Conservation (phyloP, 1,140 invertebrate species). For the Eciton burchellii region DNA sequence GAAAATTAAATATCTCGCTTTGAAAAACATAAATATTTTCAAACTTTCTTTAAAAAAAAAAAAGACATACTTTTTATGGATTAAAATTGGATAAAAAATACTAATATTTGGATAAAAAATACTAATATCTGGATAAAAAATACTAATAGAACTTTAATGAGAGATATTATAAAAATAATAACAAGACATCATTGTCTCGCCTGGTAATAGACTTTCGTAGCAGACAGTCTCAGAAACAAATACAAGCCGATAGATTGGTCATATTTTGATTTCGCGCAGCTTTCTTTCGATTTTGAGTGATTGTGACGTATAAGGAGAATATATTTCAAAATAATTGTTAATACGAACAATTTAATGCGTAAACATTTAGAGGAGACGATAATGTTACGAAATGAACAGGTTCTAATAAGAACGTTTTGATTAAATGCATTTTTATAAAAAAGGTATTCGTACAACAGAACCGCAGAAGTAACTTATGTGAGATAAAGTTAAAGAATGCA, state of each 20-base stretch:
- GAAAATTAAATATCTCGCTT: background rate
- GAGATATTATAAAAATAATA: conserved; percentile 14
- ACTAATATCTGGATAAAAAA: too few relatives aligned
- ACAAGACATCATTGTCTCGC: background rate
- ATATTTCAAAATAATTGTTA: background rate
- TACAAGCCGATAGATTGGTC: background rate
- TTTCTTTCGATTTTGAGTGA: background rate
- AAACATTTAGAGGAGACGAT: background rate
- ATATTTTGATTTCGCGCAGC: background rate
- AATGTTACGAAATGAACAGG: background rate
- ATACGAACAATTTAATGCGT: background rate
- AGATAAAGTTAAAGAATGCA: background rate
- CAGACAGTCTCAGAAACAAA: conserved; percentile 18
- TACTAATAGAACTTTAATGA: background rate
- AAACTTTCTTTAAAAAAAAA: background rate
- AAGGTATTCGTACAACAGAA: background rate
- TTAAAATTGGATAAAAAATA: too few relatives aligned
- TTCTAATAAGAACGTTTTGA: background rate
- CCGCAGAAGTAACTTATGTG: background rate
- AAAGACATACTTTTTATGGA: too few relatives aligned
- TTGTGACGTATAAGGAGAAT: background rate
- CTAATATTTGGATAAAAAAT: too few relatives aligned
- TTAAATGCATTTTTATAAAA: conserved; percentile 1
- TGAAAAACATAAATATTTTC: background rate
- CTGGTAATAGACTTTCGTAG: background rate